Evolutionary conservation across 2,888 invertebrate genomes (phyloP), one percentile per base, ranked within the genome.

Genomic region (Pristionchus maxplancki): DNA sequence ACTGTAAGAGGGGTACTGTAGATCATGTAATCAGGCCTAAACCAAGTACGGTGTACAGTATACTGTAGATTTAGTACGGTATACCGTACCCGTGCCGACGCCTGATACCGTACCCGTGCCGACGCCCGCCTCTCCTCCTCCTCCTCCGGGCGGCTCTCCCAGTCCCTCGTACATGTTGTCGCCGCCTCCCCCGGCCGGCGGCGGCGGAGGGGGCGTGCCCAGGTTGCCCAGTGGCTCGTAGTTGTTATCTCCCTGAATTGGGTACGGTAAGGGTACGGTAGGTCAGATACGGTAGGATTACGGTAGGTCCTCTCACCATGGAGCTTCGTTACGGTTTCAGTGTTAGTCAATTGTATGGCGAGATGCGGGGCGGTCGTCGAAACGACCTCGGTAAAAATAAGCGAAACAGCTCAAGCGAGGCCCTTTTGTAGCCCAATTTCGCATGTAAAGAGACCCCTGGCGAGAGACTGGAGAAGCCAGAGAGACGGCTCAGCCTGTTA

Each of bases 181-280:
- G 5, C 67, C 67, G 37, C 67, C 67, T 34, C 67, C 67, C 17
- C 34, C 67, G 1, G 67, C 11, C 13, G 67, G 67, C 34, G 67
- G 67, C 20, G 67, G 67, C 17, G 67, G 67, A 13, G 67, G 34
- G 11, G 67, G 67, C 3, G 31, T 28, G 20, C 37, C 34, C 67
- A 71, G 34, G 34, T 71, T 71, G 34, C 31, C 67, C n/a, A 71
- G 15, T 20, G 67, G 34, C 37, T 71, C 67, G 67, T 71, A 71
- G 37, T 71, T 71, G 67, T 71, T 71, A 71, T 71, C 67, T 71
- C 67, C 67, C 67, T 71, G 34, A 37, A 71, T n/a, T n/a, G n/a
- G n/a, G n/a, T n/a, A n/a, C n/a, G n/a, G n/a, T n/a, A n/a, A n/a
- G 62, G 62, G 11, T 62, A 58, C 64, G 9, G 31, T 67, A 48